A percentile compares a stretch with the other conserved stretches of the same genome.
Evolutionary conservation across 2,797 vertebrate genomes (phyloP).

Genomic region (Bucorvus abyssinicus): DNA sequence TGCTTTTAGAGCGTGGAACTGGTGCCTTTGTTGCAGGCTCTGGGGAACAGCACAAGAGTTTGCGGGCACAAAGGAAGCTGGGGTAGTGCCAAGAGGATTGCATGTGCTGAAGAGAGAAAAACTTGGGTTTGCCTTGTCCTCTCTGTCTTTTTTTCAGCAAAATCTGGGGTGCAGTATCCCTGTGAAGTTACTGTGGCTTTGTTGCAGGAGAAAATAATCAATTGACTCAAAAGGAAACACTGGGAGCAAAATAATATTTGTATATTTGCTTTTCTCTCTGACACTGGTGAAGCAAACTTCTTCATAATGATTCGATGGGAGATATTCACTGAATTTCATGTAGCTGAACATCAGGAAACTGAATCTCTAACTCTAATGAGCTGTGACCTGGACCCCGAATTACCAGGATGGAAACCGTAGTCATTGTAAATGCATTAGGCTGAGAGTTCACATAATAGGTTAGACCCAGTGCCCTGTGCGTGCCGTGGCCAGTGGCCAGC

Average conservation of each 20-base stretch:
- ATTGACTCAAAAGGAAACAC: neutral
- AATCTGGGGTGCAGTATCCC: neutral
- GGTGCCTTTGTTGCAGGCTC: neutral
- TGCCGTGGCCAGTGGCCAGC: neutral
- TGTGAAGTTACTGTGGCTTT: neutral
- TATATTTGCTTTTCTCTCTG: neutral
- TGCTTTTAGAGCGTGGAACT: neutral
- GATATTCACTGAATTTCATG: neutral
- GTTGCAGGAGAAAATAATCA: neutral
- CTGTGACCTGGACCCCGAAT: neutral
- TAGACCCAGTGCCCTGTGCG: neutral
- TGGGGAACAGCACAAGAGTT: neutral
- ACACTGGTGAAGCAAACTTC: neutral
- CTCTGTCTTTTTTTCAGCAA: neutral
- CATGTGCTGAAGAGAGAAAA: neutral
- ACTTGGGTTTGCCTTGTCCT: neutral
- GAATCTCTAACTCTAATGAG: neutral
- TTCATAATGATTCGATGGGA: neutral
- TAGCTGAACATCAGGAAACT: neutral
- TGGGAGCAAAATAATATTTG: neutral
- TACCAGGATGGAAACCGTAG: neutral
- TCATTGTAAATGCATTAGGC: neutral
- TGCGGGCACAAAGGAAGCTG: neutral
- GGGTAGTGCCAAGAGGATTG: neutral
- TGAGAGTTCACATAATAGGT: neutral